Evolutionary conservation across 2,113 vertebrate species (phyloP).

Genomic region (Turdus rufiventris): DNA sequence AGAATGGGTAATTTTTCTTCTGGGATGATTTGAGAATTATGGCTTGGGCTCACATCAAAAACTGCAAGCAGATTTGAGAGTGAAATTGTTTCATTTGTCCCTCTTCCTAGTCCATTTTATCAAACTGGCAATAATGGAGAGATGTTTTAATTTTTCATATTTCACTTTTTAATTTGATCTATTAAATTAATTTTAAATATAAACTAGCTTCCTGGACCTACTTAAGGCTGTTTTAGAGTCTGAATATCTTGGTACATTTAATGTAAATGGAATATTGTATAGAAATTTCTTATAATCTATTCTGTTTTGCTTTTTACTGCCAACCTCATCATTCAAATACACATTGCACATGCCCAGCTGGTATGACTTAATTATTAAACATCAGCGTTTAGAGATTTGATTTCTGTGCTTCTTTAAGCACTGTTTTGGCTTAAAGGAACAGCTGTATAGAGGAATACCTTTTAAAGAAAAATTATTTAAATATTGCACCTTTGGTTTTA

Average conservation of each 20-base stretch:
- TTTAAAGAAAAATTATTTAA: neutral
- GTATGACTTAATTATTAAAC: constrained; percentile 69
- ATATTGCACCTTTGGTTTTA: neutral
- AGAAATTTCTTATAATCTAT: constrained; percentile 30
- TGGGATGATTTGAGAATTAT: neutral
- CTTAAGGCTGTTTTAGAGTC: neutral
- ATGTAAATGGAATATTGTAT: constrained; percentile 48
- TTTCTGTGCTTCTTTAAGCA: neutral
- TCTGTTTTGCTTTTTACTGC: constrained; percentile 50
- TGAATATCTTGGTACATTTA: constrained; percentile 34
- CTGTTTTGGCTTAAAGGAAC: neutral
- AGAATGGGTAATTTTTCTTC: neutral
- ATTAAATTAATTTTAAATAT: constrained; percentile 36
- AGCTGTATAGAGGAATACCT: neutral
- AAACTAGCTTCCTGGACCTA: neutral
- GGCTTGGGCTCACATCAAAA: constrained; percentile 3
- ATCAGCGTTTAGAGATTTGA: constrained; percentile 52
- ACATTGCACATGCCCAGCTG: constrained; percentile 26
- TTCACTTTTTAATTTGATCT: constrained; percentile 13
- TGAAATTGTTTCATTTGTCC: constrained; percentile 19
- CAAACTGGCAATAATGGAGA: neutral
- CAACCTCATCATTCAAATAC: constrained; percentile 10
- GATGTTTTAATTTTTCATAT: constrained; percentile 28
- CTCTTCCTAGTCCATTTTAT: constrained; percentile 5
- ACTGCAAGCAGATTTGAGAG: neutral